Base-by-base conservation (phyloP, 1,140 invertebrate genomes). In the Nautilus pompilius region DNA sequence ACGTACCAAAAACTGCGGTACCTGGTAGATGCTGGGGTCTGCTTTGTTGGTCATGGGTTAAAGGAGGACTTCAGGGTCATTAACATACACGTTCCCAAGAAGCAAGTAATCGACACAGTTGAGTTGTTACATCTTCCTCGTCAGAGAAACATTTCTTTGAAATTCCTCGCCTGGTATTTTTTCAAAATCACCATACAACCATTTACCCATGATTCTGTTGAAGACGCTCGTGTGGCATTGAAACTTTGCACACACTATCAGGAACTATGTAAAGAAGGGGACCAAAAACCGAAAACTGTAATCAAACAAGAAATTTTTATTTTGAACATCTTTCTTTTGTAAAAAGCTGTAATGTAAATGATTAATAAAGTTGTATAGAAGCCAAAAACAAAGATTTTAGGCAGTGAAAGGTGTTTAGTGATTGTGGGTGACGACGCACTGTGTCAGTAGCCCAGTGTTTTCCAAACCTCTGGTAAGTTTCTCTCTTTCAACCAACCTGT, bases 61-160 rank as follows among this genome's bases (percentile, higher is more conserved):
- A 93, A 93, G 80, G 96, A 95, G 84, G 93, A 96, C 84, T 95
- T 95, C 80, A 87, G 90, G 69, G 93, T 95, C 10, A 94, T 96
- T 67, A 96, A 96, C 83, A 86, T 96, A n/a, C n/a, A 85, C 83
- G 83, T 95, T 33, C 91, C 92, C 30, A 85, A 88, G 2, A 88
- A 92, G 32, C 93, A 96, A 85, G 88, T 95, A 3, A 87, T 92
- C 24, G 93, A 96, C 76, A 96, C 93, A 0, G 93, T 95, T 5
- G 85, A 90, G 62, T 79, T 96, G 32, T 95, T 95, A 76, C 91
- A 94, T 81, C 84, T 94, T 53, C 92, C 91, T 2, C 89, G 93
- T 78, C 92, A 94, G 75, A 85, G 93, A 66, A 93, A 94, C 91
- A 89, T 96, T 2, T 95, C 93, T 0, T 82, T 96, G 3, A 86